phyloP scores from a whole-genome alignment of 2,888 invertebrate genomes.

The Cyclophora punctaria region DNA sequence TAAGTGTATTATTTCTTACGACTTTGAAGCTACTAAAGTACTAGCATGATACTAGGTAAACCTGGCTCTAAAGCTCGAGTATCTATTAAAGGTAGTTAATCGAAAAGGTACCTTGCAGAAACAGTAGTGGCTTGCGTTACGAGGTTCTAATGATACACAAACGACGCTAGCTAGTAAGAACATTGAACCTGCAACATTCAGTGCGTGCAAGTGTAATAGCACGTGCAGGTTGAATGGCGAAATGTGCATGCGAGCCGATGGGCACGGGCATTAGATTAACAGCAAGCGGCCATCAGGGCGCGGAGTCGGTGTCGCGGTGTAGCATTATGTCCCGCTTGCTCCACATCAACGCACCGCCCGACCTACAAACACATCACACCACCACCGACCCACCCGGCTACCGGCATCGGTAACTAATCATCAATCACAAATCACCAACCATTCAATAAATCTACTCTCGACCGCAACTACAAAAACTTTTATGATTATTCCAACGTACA shows the following conservation, averaged over 20 bases:
- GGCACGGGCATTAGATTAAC: constrained; percentile 38
- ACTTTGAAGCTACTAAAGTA: too few relatives aligned
- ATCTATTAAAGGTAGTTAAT: too few relatives aligned
- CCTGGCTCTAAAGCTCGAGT: too few relatives aligned
- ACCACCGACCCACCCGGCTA: too few relatives aligned
- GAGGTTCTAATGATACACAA: constrained; percentile 3
- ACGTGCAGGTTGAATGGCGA: constrained; percentile 26
- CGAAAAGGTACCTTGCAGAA: not conserved
- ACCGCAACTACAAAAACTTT: too few relatives aligned
- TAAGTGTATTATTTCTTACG: too few relatives aligned
- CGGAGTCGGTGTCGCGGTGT: constrained; percentile 17
- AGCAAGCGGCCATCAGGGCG: constrained; percentile 25
- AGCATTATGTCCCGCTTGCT: constrained; percentile 60
- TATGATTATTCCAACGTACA: too few relatives aligned
- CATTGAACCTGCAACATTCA: constrained; percentile 28
- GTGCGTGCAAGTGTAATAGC: constrained; percentile 35
- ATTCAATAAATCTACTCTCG: too few relatives aligned
- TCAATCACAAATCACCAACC: too few relatives aligned
- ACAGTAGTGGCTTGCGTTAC: constrained; percentile 5
- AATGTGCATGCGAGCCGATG: constrained; percentile 31
- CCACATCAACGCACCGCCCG: constrained; percentile 30
- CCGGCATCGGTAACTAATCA: too few relatives aligned
- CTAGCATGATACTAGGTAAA: too few relatives aligned
- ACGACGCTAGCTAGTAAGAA: constrained; percentile 34
- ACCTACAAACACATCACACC: too few relatives aligned